phyloP scores from a whole-genome alignment of 2,888 invertebrate species.

The Erebia ligea region DNA sequence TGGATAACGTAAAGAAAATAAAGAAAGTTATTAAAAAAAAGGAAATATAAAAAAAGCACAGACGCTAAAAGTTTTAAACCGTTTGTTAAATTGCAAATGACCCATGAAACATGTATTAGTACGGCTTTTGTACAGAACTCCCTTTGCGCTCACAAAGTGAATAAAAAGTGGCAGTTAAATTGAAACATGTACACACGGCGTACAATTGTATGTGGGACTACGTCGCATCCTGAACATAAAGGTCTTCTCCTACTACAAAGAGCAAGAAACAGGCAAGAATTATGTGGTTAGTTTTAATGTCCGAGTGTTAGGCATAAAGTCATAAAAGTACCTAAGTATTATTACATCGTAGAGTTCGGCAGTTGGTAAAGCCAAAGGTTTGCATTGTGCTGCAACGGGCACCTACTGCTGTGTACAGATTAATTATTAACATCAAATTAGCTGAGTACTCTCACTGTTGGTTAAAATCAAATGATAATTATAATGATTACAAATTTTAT shows the following conservation, averaged over 20 bases:
- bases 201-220: conserved; percentile 13
- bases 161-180: conserved; percentile 32
- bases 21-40: neutral
- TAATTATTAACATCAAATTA: too few species aligned
- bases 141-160: conserved; percentile 22
- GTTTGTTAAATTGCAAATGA: conserved; percentile 12
- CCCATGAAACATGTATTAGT: conserved; percentile 16
- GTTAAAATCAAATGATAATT: too few species aligned
- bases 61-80: neutral
- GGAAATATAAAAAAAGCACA: neutral
- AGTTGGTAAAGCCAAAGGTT: too few species aligned
- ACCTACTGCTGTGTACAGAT: too few species aligned
- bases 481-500: too few species aligned
- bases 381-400: too few species aligned
- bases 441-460: too few species aligned
- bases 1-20: neutral
- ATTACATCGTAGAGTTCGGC: too few species aligned
- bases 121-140: conserved; percentile 29
- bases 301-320: too few species aligned
- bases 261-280: too few species aligned
- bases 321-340: too few species aligned
- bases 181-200: conserved; percentile 30
- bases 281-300: neutral
- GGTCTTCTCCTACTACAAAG: neutral
- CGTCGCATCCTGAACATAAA: neutral